Conservation (phyloP, 2,888 invertebrate species). For the Polymixis lichenea region DNA sequence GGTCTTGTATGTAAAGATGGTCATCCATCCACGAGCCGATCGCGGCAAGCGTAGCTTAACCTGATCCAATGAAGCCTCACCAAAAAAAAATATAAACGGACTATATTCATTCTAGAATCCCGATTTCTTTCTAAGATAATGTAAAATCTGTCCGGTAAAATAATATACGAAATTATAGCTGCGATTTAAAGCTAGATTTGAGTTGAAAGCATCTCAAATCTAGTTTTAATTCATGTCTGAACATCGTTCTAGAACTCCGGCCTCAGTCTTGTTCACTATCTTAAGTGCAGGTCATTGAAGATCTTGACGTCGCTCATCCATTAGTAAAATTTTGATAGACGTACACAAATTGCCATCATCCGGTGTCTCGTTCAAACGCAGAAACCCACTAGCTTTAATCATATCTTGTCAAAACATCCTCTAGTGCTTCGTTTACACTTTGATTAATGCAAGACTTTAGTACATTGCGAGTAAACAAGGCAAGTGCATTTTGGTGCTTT, state of each 20-base stretch:
- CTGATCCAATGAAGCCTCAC: too few relatives aligned
- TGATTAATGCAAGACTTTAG: conserved; percentile 55
- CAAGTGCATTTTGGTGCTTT: conserved; percentile 47
- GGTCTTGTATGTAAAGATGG: too few relatives aligned
- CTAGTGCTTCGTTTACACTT: conserved; percentile 52
- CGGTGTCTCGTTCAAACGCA: conserved; percentile 47
- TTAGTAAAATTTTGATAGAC: conserved; percentile 30
- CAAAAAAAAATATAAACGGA: too few relatives aligned
- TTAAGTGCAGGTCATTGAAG: conserved; percentile 26
- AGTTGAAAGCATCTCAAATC: conserved; percentile 9
- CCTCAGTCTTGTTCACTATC: neutral
- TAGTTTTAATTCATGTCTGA: conserved; percentile 7
- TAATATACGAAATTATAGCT: neutral
- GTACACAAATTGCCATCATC: conserved; percentile 51
- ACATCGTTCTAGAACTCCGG: neutral
- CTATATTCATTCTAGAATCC: neutral
- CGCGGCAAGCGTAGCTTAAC: too few relatives aligned
- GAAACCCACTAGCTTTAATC: conserved; percentile 44
- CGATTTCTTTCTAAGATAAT: neutral
- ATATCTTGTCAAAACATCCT: conserved; percentile 63
- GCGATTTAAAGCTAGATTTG: neutral
- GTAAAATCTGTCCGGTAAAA: neutral
- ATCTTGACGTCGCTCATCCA: conserved; percentile 22
- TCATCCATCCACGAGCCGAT: too few relatives aligned
- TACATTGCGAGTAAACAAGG: conserved; percentile 49